Percentiles rank a stretch among this genome's conserved stretches.
Evolutionary conservation across 1,140 invertebrate species (phyloP).

Genomic region (Eumaeus atala): DNA sequence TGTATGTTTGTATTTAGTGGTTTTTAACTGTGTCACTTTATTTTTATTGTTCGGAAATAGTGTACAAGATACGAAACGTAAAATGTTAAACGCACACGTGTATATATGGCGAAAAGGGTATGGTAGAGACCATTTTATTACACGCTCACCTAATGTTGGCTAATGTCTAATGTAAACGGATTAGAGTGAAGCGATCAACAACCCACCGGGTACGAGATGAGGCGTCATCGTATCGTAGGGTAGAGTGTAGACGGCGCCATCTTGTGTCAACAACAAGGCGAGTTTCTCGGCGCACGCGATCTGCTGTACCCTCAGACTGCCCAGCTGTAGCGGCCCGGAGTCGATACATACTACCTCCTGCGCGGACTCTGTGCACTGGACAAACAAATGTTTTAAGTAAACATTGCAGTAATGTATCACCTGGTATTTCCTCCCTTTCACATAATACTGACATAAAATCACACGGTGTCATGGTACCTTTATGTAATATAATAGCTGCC

Average conservation of each 20-base stretch:
- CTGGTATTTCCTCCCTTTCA: no score
- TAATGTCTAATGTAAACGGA: background rate
- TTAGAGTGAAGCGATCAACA: background rate
- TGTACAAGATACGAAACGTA: no score
- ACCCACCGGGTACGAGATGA: slow-evolving; percentile 62
- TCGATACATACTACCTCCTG: slow-evolving; percentile 75
- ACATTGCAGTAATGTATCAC: background rate
- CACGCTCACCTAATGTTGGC: background rate
- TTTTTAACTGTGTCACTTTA: no score
- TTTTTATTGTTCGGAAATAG: no score
- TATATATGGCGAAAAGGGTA: no score
- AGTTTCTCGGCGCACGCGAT: slow-evolving; percentile 74
- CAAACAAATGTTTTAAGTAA: slow-evolving; percentile 17
- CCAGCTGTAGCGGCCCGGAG: slow-evolving; percentile 54
- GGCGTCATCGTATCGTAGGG: slow-evolving; percentile 65
- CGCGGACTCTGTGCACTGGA: slow-evolving; percentile 63
- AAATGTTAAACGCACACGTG: no score
- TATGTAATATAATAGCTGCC: no score
- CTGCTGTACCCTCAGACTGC: slow-evolving; percentile 70
- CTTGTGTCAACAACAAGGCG: slow-evolving; percentile 71
- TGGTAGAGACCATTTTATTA: no score
- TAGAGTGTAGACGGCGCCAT: slow-evolving; percentile 73
- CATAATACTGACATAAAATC: no score
- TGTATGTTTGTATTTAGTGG: no score
- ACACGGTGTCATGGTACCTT: no score